A percentile compares a stretch with the other conserved stretches of the same genome.
Conservation (phyloP, 2,888 invertebrate genomes). For the Agrenia bidenticulata region DNA sequence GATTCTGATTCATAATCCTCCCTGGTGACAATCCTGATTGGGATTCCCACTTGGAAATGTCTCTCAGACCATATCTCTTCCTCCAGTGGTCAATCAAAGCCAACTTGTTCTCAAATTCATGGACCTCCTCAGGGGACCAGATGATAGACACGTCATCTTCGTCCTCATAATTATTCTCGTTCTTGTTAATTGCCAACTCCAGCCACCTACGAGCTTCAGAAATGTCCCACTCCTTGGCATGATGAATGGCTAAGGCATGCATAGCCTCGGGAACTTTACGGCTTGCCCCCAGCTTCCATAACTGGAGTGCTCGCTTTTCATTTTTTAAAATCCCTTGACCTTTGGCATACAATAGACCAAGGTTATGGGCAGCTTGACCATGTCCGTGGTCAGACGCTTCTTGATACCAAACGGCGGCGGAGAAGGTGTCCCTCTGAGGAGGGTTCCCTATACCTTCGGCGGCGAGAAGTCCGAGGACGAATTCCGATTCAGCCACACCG, state of each 20-base stretch:
- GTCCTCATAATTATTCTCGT: conserved; percentile 12
- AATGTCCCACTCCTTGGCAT: conserved; percentile 40
- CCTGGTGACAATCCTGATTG: conserved; percentile 24
- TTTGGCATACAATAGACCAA: conserved; percentile 20
- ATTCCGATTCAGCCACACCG: conserved; percentile 39
- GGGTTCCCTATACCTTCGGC: conserved; percentile 28
- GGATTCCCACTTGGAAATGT: conserved; percentile 37
- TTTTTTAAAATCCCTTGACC: conserved; percentile 31
- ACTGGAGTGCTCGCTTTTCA: conserved; percentile 31
- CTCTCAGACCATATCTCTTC: conserved; percentile 24
- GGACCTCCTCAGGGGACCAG: conserved; percentile 25
- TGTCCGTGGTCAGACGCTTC: conserved; percentile 38
- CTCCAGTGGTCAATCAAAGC: conserved; percentile 33
- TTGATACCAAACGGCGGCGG: conserved; percentile 35
- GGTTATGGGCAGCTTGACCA: conserved; percentile 39
- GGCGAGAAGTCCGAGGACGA: conserved; percentile 32
- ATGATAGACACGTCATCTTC: conserved; percentile 25
- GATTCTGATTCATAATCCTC: conserved; percentile 17
- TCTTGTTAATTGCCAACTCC: conserved; percentile 23
- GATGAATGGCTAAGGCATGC: conserved; percentile 35
- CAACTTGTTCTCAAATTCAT: conserved; percentile 24
- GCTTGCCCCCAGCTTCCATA: conserved; percentile 41
- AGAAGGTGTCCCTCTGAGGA: conserved; percentile 31
- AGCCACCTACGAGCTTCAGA: conserved; percentile 35
- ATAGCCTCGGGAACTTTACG: conserved; percentile 36